Evolutionary conservation across 1,140 invertebrate species (phyloP).

Genomic region (Coelopa frigida): DNA sequence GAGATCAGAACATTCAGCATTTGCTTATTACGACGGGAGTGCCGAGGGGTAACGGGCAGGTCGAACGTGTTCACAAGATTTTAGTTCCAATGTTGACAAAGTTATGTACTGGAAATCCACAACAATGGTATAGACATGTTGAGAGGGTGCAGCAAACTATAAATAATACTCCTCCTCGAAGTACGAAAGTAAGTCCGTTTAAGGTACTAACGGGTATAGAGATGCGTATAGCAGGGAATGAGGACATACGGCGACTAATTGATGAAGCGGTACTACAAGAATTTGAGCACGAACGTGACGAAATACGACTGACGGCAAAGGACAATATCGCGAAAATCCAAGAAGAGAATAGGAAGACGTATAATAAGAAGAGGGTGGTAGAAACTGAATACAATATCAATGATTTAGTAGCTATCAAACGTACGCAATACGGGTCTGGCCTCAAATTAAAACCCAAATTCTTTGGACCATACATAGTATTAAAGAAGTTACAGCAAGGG

Average conservation of each 20-base stretch:
- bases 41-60: constrained; percentile 19
- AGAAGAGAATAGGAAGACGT: constrained; percentile 34
- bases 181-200: constrained; percentile 33
- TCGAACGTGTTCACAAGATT: constrained; percentile 29
- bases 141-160: constrained; percentile 24
- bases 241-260: constrained; percentile 18
- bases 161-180: constrained; percentile 32
- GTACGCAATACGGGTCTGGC: constrained; percentile 34
- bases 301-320: constrained; percentile 15
- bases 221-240: constrained; percentile 24
- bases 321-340: constrained; percentile 31
- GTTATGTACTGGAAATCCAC: constrained; percentile 21
- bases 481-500: not conserved
- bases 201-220: constrained; percentile 29
- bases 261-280: constrained; percentile 25
- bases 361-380: constrained; percentile 26
- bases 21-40: constrained; percentile 21
- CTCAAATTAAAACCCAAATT: constrained; percentile 32
- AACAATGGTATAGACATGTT: constrained; percentile 32
- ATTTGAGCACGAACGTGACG: constrained; percentile 16
- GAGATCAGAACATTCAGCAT: constrained; percentile 17
- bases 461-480: constrained; percentile 28
- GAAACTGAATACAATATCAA: constrained; percentile 23
- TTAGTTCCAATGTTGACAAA: constrained; percentile 27
- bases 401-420: constrained; percentile 40